Base-by-base conservation (phyloP, 2,113 vertebrate genomes). In the Pelvicachromis taeniatus region DNA sequence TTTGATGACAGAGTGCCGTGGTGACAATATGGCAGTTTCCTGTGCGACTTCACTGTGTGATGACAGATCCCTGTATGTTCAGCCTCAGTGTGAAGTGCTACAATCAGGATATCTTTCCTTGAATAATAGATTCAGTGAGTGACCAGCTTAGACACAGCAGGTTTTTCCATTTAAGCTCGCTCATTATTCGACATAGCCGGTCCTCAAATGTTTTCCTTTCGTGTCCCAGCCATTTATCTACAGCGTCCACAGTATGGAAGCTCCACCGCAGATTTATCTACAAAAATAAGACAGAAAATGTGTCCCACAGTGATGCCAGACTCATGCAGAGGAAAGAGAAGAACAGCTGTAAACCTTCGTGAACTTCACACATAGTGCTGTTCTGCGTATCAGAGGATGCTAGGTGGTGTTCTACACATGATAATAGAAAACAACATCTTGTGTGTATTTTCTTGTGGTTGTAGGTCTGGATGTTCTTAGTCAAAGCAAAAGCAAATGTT, bases 51-150 rank as follows among this genome's bases (percentile, higher is more conserved):
- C 48, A 26, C 58, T 9, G 12, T 85, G 42, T 73, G 89, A 77
- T 80, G 89, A 91, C 88, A 84, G 88, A 29, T 85, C 63, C 55
- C 88, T 73, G 86, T 86, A 89, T 78, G 89, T 35, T 58, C 80
- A 50, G 83, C 17, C 81, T 26, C 81, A 23, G 84, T 52, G 82
- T 87, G 68, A 91, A 91, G 80, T 5, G 70, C 84, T 26, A 54
- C 45, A 93, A 92, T 93, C 91, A 93, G 63, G 52, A 12, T 68
- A 33, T 82, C 68, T 84, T 83, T 83, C 29, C 52, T 83, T 85
- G 87, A 91, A 89, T 85, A 91, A 85, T 87, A 83, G 87, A 85
- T 77, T 59, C 81, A 86, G 2, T 87, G 86, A 94, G 85, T 84
- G 91, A 92, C 73, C 33, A 31, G 77, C 38, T 78, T 53, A 77